phyloP scores from a whole-genome alignment of 2,888 invertebrate species.

The Lumbricus terrestris region DNA sequence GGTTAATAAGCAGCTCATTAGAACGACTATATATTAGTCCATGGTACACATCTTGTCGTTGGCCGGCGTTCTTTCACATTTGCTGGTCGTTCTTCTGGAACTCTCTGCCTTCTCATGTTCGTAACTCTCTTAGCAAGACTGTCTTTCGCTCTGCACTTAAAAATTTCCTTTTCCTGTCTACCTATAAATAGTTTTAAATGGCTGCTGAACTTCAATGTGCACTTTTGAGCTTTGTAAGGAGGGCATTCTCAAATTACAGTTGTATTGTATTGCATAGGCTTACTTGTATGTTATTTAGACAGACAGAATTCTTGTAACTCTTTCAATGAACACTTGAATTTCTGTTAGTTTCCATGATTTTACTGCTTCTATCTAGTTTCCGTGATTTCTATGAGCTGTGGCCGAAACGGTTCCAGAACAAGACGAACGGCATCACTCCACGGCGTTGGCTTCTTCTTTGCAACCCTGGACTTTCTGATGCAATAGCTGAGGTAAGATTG shows the following conservation, averaged over 20 bases:
- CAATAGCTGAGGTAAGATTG: constrained; percentile 75
- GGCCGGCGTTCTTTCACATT: too few relatives aligned
- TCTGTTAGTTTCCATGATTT: constrained; percentile 76
- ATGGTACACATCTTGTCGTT: too few relatives aligned
- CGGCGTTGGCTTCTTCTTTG: constrained; percentile 95
- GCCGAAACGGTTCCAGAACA: constrained; percentile 97
- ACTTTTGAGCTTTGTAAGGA: too few relatives aligned
- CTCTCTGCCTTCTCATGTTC: too few relatives aligned
- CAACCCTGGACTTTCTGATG: constrained; percentile 91
- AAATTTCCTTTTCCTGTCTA: too few relatives aligned
- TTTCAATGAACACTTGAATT: not conserved
- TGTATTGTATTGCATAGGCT: not conserved
- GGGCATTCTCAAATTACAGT: too few relatives aligned
- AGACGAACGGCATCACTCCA: constrained; percentile 98
- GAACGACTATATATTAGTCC: not conserved
- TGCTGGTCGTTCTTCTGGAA: too few relatives aligned
- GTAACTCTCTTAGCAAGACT: too few relatives aligned
- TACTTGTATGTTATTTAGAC: not conserved
- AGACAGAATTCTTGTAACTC: not conserved
- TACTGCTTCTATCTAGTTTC: constrained; percentile 61
- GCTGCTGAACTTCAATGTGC: too few relatives aligned
- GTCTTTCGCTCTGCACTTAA: too few relatives aligned
- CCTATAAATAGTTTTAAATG: too few relatives aligned
- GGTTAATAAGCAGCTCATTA: not conserved
- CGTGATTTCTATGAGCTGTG: constrained; percentile 90